These are phyloP conservation scores for Streblospio benedicti DNA, from an alignment of 1,140 invertebrate species.

Conservation along the genomic window DNA sequence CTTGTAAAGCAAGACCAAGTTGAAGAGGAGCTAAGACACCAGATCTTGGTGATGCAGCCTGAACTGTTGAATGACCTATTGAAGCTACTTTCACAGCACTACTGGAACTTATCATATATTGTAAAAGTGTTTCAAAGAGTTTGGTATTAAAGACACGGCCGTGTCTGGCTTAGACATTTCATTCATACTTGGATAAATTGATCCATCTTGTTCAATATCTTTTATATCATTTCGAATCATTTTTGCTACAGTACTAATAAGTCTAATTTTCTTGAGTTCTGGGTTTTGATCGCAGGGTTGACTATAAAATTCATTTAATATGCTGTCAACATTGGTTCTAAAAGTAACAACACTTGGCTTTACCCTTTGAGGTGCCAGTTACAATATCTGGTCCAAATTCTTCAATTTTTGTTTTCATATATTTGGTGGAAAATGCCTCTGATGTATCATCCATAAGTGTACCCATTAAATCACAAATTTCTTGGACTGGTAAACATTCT, in stretches of 20 bases:
- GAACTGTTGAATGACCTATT: slow-evolving; percentile 19
- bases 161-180: background rate
- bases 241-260: slow-evolving; percentile 9
- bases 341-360: slow-evolving; percentile 18
- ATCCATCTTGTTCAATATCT: background rate
- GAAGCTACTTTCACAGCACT: slow-evolving; percentile 15
- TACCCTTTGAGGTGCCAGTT: slow-evolving; percentile 14
- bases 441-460: background rate
- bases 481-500: too few species aligned
- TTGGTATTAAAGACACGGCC: slow-evolving; percentile 9
- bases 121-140: slow-evolving; percentile 2
- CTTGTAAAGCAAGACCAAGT: background rate
- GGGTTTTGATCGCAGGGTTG: slow-evolving; percentile 2
- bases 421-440: background rate
- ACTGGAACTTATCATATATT: slow-evolving; percentile 8
- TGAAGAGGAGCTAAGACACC: slow-evolving; percentile 17
- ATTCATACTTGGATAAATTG: background rate
- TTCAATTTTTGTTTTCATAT: slow-evolving; percentile 21
- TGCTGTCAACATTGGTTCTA: slow-evolving; percentile 2
- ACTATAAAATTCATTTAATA: slow-evolving; percentile 17
- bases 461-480: too few species aligned
- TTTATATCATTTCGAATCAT: background rate
- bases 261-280: background rate
- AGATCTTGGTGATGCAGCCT: slow-evolving; percentile 20
- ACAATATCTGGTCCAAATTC: slow-evolving; percentile 17